Evolutionary conservation across 2,797 vertebrate genomes (phyloP).

Genomic region (Pantherophis alleghaniensis): DNA sequence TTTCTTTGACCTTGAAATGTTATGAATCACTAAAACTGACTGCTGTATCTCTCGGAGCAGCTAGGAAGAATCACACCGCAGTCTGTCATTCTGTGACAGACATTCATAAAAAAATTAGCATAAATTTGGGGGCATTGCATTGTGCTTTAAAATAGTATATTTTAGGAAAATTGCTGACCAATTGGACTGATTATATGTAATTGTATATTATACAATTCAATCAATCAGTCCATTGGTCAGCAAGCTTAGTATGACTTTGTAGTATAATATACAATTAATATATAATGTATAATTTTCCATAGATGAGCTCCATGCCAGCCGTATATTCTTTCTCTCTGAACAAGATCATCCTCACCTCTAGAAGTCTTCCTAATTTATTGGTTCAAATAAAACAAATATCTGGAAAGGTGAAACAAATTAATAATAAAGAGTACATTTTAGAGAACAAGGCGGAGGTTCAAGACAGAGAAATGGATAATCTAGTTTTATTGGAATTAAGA

Average conservation of each 20-base stretch:
- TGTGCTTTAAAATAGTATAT: not conserved
- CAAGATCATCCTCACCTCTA: not conserved
- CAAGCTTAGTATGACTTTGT: not conserved
- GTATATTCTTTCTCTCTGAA: too few relatives aligned
- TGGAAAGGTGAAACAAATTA: not conserved
- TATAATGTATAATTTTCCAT: not conserved
- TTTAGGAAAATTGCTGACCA: not conserved
- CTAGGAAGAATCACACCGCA: not conserved
- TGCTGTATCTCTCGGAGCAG: not conserved
- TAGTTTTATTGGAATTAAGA: not conserved
- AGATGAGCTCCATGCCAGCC: not conserved
- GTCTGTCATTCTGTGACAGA: not conserved
- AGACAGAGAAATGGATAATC: not conserved
- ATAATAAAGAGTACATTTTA: not conserved
- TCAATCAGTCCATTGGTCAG: not conserved
- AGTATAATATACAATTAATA: not conserved
- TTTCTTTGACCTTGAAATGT: slow-evolving; percentile 1
- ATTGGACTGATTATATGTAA: not conserved
- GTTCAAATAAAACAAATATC: not conserved
- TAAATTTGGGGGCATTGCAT: not conserved
- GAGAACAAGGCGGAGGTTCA: not conserved
- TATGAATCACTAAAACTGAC: not conserved
- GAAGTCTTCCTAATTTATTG: not conserved
- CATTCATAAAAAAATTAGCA: not conserved
- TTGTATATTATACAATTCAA: not conserved